Base-by-base conservation (phyloP, 2,888 invertebrate genomes). In the Meta bourneti region DNA sequence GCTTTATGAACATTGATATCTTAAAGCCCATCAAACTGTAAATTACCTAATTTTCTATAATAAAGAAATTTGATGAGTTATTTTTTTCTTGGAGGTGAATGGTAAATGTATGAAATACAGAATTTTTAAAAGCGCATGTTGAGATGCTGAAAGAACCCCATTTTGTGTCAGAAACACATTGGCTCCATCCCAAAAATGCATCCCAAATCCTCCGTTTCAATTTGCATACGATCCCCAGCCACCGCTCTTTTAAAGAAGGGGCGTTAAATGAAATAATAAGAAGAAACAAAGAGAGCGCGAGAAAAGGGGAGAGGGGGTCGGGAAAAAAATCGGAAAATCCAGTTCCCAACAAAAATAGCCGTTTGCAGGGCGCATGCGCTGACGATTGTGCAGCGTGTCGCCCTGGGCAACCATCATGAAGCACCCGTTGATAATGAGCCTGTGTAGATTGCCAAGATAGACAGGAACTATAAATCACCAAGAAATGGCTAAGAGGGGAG, bases 381-480 rank as follows among this genome's bases (percentile, higher is more conserved):
- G 49, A 72, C 83, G 79, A 83, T 77, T 86, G 77, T 85, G 72
- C 61, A 61, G n/a, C 77, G 54, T 69, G 92, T 92, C 79, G 90
- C 92, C 86, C 92, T 16, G 80, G 89, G 90, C 90, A 92, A 92
- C 92, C 86, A 92, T 90, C 90, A 87, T 75, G 87, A 78, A 88
- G 92, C 92, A 80, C 79, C 86, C 90, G 86, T 90, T 90, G 92
- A 92, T 92, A 92, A 92, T 92, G 92, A 92, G 92, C 82, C 92
- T 86, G 83, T 92, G 92, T 92, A 92, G 92, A 92, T 90, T 92
- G 90, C 90, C 86, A 82, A 92, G 92, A 92, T 92, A 92, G 92
- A 92, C 92, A 92, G 92, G 83, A 90, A 83, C 92, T 92, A 92
- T 92, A 92, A 92, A 92, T 92, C 92, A 92, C 86, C 61, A 86